phyloP scores from a whole-genome alignment of 64 coral and sea anemone species.

The Catalaphyllia jardinei region DNA sequence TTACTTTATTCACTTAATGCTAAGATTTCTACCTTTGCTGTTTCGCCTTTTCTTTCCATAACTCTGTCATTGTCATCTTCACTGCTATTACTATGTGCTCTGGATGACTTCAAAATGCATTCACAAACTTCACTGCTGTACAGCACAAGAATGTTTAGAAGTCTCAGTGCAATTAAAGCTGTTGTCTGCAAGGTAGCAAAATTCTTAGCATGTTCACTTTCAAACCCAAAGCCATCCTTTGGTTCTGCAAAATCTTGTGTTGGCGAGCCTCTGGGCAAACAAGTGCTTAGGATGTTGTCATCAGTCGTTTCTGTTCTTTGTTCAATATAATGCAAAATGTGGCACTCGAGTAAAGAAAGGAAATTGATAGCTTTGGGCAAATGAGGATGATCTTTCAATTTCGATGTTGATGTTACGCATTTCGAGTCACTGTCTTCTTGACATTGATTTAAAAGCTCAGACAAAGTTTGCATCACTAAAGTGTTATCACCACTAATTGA shows the following conservation, averaged over 20 bases:
- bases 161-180: conserved; percentile 22
- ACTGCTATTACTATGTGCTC: neutral
- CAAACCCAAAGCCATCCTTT: neutral
- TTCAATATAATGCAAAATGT: conserved; percentile 40
- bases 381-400: neutral
- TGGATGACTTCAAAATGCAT: conserved; percentile 38
- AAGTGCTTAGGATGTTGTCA: conserved; percentile 31
- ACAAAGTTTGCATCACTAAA: conserved; percentile 13
- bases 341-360: conserved; percentile 44
- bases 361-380: conserved; percentile 21
- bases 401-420: neutral
- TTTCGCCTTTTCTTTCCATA: neutral
- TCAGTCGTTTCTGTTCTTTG: conserved; percentile 40
- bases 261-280: conserved; percentile 23
- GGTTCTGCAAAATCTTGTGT: conserved; percentile 7
- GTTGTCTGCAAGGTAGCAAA: conserved; percentile 1
- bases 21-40: neutral
- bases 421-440: neutral
- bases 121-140: conserved; percentile 43
- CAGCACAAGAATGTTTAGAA: conserved; percentile 47
- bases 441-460: neutral
- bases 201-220: conserved; percentile 16
- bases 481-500: neutral
- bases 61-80: neutral
- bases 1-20: no score